Evolutionary conservation across 2,113 vertebrate species (phyloP).

Genomic region (Anser brachyrhynchus): DNA sequence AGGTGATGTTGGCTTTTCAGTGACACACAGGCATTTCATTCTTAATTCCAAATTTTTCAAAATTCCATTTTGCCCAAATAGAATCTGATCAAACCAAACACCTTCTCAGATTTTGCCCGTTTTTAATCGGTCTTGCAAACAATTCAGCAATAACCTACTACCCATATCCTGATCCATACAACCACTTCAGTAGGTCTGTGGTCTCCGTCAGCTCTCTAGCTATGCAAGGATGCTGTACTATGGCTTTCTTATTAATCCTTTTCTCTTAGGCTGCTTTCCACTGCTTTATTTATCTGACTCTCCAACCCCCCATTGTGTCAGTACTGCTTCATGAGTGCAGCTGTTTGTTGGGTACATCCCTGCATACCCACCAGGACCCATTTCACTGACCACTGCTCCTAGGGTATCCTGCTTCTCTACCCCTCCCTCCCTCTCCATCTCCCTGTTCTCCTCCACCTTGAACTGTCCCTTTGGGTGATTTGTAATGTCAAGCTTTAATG

Average conservation of each 20-base stretch:
- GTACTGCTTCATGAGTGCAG: accelerated
- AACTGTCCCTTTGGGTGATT: background rate
- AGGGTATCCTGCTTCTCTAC: background rate
- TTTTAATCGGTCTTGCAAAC: background rate
- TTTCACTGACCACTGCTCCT: background rate
- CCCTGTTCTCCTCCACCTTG: accelerated
- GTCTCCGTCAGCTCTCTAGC: background rate
- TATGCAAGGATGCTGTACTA: accelerated
- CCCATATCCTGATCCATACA: background rate
- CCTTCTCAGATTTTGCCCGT: background rate
- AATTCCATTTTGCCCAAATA: background rate
- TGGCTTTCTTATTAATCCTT: background rate
- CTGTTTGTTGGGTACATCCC: background rate
- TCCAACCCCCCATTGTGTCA: background rate
- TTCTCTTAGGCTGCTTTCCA: background rate
- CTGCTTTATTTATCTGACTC: background rate
- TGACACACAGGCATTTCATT: background rate
- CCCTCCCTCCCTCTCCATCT: accelerated
- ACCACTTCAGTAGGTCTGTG: background rate
- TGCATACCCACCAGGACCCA: background rate
- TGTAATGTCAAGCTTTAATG: background rate
- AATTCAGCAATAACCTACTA: background rate
- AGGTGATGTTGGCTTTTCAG: background rate
- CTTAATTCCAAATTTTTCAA: background rate
- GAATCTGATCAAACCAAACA: background rate